Evolutionary conservation across 2,113 vertebrate genomes (phyloP).

Genomic region (Pangasianodon gigas): DNA sequence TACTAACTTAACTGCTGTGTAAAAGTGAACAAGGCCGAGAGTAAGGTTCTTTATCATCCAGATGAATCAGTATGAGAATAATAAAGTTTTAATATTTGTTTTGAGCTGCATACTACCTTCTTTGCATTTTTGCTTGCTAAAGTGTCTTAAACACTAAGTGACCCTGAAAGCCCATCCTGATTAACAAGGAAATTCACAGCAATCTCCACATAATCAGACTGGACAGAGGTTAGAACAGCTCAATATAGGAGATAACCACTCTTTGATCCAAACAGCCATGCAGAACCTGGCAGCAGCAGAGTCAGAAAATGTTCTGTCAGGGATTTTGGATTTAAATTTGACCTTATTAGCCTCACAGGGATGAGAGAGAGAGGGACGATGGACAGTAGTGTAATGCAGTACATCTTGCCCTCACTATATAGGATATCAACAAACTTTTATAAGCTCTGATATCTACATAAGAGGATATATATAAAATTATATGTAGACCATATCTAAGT

Average conservation of each 20-base stretch:
- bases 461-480: not conserved
- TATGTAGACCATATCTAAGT: not conserved
- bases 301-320: slow-evolving; percentile 80
- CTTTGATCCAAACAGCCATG: slow-evolving; percentile 89
- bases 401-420: slow-evolving; percentile 54
- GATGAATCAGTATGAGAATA: slow-evolving; percentile 64
- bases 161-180: slow-evolving; percentile 77
- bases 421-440: slow-evolving; percentile 58
- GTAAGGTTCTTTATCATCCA: slow-evolving; percentile 52
- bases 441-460: not conserved
- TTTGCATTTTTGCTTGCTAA: slow-evolving; percentile 74
- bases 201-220: slow-evolving; percentile 86
- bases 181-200: slow-evolving; percentile 86
- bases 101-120: slow-evolving; percentile 50
- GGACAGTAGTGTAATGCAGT: slow-evolving; percentile 38
- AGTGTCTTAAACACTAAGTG: slow-evolving; percentile 70
- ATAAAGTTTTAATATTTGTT: slow-evolving; percentile 59
- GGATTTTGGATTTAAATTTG: slow-evolving; percentile 76
- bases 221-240: slow-evolving; percentile 97
- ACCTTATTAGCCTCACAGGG: slow-evolving; percentile 74
- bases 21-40: not conserved
- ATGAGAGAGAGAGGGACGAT: slow-evolving; percentile 55
- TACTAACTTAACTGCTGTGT: not conserved
- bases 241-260: slow-evolving; percentile 93
- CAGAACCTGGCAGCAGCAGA: slow-evolving; percentile 77